Evolutionary conservation across 92 coral and sea anemone genomes (phyloP).

Genomic region (Zoanthus sansibaricus): DNA sequence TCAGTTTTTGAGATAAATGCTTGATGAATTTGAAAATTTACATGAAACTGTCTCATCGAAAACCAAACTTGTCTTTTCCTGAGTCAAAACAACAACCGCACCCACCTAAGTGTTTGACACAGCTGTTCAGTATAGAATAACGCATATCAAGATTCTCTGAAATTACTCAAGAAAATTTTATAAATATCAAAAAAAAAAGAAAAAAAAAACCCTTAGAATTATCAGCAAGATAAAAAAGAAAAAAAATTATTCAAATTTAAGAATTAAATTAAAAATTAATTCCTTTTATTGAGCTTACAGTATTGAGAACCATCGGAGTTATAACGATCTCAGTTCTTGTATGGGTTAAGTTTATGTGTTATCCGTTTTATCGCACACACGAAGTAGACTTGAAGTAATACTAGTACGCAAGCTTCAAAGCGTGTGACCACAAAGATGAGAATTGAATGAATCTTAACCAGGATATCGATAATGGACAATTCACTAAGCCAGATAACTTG

Average conservation of each 20-base stretch:
- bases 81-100: conserved; percentile 53
- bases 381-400: conserved; percentile 19
- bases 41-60: conserved; percentile 22
- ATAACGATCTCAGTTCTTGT: conserved; percentile 23
- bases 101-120: conserved; percentile 27
- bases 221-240: background rate
- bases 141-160: conserved; percentile 34
- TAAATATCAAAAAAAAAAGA: background rate
- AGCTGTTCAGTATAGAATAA: conserved; percentile 46
- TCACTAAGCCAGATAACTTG: conserved; percentile 33
- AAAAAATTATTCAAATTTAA: background rate
- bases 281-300: background rate
- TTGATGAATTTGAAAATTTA: conserved; percentile 25
- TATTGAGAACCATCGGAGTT: background rate
- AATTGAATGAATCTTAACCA: conserved; percentile 41
- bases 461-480: conserved; percentile 45
- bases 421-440: conserved; percentile 39
- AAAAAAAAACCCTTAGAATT: background rate
- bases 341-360: background rate
- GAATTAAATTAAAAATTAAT: background rate
- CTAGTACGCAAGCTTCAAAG: conserved; percentile 36
- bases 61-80: conserved; percentile 44
- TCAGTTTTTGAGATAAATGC: conserved; percentile 6
- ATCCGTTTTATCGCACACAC: conserved; percentile 10
- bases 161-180: conserved; percentile 15